Conservation (phyloP, 2,113 vertebrate genomes). For the Stegostoma tigrinum region DNA sequence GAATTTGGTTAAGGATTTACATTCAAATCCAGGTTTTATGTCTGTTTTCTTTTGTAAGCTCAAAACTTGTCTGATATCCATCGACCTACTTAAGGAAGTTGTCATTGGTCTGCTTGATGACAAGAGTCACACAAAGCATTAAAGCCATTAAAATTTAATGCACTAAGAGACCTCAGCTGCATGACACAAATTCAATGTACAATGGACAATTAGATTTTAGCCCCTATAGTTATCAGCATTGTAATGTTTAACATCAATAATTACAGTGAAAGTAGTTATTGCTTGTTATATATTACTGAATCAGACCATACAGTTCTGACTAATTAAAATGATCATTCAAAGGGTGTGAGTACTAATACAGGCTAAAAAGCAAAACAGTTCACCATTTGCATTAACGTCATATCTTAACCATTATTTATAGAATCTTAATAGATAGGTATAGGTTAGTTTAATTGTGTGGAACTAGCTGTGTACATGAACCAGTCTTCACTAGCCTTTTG, state of each 20-base stretch:
- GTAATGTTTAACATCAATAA: neutral
- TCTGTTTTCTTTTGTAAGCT: neutral
- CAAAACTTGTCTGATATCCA: neutral
- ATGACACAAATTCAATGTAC: neutral
- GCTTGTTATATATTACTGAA: neutral
- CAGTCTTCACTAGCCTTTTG: no score
- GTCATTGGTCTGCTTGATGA: neutral
- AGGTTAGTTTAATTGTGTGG: neutral
- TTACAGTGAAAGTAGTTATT: neutral
- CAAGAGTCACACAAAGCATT: neutral
- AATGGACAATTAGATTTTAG: neutral
- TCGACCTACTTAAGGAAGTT: neutral
- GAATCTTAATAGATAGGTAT: no score
- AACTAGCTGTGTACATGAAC: no score
- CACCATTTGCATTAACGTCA: neutral
- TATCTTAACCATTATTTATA: neutral
- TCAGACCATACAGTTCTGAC: neutral
- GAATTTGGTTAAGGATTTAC: neutral
- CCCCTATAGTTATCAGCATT: neutral
- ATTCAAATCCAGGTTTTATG: slow-evolving; percentile 1
- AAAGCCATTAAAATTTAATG: neutral
- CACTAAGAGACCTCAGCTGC: neutral
- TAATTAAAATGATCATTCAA: neutral
- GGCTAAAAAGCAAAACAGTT: neutral
- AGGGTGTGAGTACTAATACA: neutral